These are phyloP conservation scores for Pomatostomus ruficeps DNA, from an alignment of 2,113 vertebrate genomes.

Conservation along the genomic window DNA sequence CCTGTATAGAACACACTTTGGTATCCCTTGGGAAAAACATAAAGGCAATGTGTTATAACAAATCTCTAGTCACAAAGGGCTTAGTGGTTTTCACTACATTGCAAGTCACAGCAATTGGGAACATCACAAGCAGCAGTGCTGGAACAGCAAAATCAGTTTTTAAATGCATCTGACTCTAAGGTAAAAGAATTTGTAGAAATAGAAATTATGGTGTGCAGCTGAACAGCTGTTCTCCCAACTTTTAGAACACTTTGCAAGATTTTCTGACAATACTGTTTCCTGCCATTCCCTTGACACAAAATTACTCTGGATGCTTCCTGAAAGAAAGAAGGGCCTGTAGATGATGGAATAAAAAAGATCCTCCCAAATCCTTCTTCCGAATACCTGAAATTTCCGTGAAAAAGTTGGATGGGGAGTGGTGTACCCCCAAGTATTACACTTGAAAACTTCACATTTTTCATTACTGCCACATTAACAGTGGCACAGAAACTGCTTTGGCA, in stretches of 20 bases:
- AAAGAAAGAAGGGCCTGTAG: neutral
- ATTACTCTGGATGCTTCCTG: neutral
- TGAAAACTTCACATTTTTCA: neutral
- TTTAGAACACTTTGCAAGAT: neutral
- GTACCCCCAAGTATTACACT: accelerated
- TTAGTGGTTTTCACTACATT: neutral
- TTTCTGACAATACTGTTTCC: neutral
- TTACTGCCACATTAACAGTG: neutral
- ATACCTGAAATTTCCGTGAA: neutral
- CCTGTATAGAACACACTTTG: neutral
- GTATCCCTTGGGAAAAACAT: neutral
- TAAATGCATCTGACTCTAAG: neutral
- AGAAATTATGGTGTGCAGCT: neutral
- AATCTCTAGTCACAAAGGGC: neutral
- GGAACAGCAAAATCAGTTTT: neutral
- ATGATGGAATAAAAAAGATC: neutral
- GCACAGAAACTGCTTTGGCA: neutral
- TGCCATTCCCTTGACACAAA: neutral
- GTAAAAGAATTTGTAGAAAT: neutral
- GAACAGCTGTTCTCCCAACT: neutral
- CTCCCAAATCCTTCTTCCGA: neutral
- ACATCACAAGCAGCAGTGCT: neutral
- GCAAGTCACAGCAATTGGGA: neutral
- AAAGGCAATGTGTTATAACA: neutral
- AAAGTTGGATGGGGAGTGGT: neutral